Evolutionary conservation across 2,797 vertebrate species (phyloP), one percentile per base, ranked within the genome.

Genomic region (Esox lucius): DNA sequence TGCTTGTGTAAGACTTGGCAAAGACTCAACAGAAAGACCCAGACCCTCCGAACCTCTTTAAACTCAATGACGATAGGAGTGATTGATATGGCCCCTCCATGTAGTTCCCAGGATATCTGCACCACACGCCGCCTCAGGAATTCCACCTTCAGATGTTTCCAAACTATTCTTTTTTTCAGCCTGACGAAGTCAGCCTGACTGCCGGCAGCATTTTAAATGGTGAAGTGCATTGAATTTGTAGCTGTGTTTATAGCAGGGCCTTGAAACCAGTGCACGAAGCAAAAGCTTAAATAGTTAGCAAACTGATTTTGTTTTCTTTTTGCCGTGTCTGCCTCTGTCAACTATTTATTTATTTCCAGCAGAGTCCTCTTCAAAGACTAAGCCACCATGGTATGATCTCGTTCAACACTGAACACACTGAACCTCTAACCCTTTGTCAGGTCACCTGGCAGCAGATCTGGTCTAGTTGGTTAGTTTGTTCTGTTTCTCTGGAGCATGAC

Each of bases 401-500:
- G 51, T 9, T 24, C 24, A 77, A 66, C 71, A 26, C 33, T 31
- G 78, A 53, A 64, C 80, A 66, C 59, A 68, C 8, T 12, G 72
- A 71, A 33, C 72, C 49, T 73, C 31, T 78, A 69, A 78, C 85
- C 74, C 78, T 78, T 33, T 51, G 28, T 28, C 19, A 46, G 31
- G 53, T 53, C 16, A 28, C 64, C 33, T 0, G 11, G 51, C 48
- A 68, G 5, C 74, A 70, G 76, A 79, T 75, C 71, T 49, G 75
- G 22, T 4, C 49, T 70, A 75, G 76, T 83, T 67, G 78, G 68
- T 42, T 16, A 46, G 48, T 80, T 80, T 78, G 76, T 84, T 86
- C 77, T 81, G 84, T 83, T 74, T 75, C 82, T 71, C 76, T 75
- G 78, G 72, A 76, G 83, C 76, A 70, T 65, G 66, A 71, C 81